phyloP scores from a whole-genome alignment of 1,140 invertebrate species.

The Heliconius hewitsoni region DNA sequence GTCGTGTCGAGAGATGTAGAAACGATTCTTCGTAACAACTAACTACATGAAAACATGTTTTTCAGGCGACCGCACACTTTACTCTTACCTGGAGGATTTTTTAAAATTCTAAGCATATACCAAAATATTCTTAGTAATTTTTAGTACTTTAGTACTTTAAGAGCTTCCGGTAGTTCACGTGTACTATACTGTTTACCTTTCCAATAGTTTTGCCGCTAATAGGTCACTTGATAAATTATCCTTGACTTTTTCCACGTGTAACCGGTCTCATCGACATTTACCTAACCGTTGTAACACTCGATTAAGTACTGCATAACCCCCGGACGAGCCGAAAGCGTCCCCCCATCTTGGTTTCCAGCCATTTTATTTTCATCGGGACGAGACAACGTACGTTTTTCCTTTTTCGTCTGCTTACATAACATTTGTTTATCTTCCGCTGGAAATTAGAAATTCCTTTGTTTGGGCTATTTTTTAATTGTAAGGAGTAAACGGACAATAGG shows the following conservation, averaged over 20 bases:
- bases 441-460: constrained; percentile 77
- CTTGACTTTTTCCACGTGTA: constrained; percentile 14
- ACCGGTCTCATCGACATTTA: constrained; percentile 17
- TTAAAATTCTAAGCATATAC: not conserved
- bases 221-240: constrained; percentile 12
- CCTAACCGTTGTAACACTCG: constrained; percentile 8
- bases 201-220: not conserved
- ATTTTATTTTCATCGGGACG: constrained; percentile 45
- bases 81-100: not conserved
- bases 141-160: not conserved
- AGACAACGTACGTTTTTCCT: constrained; percentile 51
- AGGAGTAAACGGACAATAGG: constrained; percentile 62
- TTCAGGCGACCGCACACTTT: not conserved
- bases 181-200: not conserved
- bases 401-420: constrained; percentile 64
- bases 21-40: not conserved
- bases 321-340: not conserved
- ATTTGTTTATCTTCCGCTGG: constrained; percentile 67
- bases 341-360: constrained; percentile 34
- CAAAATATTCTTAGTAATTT: not conserved
- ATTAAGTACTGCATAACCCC: constrained; percentile 5
- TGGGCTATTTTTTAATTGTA: constrained; percentile 64
- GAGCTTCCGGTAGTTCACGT: not conserved
- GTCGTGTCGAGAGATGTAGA: not conserved
- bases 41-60: not conserved